Base-by-base conservation (phyloP, 2,888 invertebrate genomes). In the Hyposoter didymator region DNA sequence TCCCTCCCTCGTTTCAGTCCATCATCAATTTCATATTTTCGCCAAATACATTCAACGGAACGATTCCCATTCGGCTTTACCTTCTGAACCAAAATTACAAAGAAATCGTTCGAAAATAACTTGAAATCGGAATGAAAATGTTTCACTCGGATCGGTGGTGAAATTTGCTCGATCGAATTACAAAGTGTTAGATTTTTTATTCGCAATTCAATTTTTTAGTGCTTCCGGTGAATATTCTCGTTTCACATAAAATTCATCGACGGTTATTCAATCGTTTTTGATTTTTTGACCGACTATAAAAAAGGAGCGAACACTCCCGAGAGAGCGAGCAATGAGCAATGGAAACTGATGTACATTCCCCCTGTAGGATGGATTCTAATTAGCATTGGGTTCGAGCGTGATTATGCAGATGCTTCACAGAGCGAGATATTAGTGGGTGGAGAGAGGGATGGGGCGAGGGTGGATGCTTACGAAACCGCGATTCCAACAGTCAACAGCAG, bases 341-440 rank as follows among this genome's bases (percentile, higher is more conserved):
- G 14, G 90, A 90, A 92, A 91, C 90, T 88, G 91, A 91, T 90
- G 90, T 88, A 90, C 91, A 91, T 90, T 91, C 89, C 91, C 90
- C 88, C 89, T 89, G 89, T 90, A 89, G 90, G 90, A 88, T 88
- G 90, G 90, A 90, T 90, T 92, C 92, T 93, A 93, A 93, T 93
- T 93, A 93, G 93, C 93, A 92, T 92, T 91, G 92, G 93, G 91
- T 93, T 92, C 92, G 90, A 89, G 91, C 91, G 91, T 91, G 91
- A 93, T 93, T 93, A 92, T 93, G 92, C 92, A 92, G 91, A 93
- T 91, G 92, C 90, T 89, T 91, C 91, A 90, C 89, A 85, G 89
- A 90, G 90, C 82, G 70, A 84, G 82, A 75, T 85, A 83, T 73
- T 76, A 78, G 84, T 55, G 39, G 59, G 66, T 28, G 80, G 78